Evolutionary conservation across 2,888 invertebrate species (phyloP).

Genomic region (Ptychoptera albimana): DNA sequence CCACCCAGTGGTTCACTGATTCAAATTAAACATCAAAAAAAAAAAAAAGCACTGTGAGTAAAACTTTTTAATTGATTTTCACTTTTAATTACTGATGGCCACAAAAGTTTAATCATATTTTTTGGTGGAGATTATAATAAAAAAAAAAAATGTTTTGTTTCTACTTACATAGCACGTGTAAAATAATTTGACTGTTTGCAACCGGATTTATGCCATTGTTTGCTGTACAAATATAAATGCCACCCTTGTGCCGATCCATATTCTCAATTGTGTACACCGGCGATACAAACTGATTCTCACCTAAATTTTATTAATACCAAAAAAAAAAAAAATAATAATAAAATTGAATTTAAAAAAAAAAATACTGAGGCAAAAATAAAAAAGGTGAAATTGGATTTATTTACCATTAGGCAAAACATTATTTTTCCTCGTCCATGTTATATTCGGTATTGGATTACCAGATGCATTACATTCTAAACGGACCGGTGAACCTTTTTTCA

Average conservation of each 20-base stretch:
- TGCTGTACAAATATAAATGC: constrained; percentile 37
- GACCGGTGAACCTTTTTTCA: constrained; percentile 57
- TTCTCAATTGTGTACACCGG: constrained; percentile 34
- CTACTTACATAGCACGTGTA: constrained; percentile 39
- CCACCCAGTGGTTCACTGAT: no score
- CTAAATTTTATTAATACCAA: no score
- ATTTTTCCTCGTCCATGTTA: constrained; percentile 50
- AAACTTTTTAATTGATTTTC: no score
- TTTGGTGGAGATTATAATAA: neutral
- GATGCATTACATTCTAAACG: constrained; percentile 62
- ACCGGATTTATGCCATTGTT: constrained; percentile 37
- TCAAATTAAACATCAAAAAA: no score
- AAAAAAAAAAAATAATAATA: no score
- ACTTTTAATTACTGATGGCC: no score
- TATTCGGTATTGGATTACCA: constrained; percentile 62
- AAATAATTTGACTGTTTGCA: constrained; percentile 33
- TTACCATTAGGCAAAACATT: constrained; percentile 32
- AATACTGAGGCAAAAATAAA: no score
- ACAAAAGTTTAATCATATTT: no score
- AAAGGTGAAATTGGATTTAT: constrained; percentile 13
- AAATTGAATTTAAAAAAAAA: no score
- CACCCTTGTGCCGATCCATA: constrained; percentile 37
- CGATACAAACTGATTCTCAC: constrained; percentile 36
- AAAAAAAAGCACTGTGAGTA: no score
- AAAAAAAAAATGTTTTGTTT: no score